These are phyloP conservation scores for Tympanoctomys barrerae DNA, from an alignment of 2,797 vertebrate species.

Conservation along the genomic window DNA sequence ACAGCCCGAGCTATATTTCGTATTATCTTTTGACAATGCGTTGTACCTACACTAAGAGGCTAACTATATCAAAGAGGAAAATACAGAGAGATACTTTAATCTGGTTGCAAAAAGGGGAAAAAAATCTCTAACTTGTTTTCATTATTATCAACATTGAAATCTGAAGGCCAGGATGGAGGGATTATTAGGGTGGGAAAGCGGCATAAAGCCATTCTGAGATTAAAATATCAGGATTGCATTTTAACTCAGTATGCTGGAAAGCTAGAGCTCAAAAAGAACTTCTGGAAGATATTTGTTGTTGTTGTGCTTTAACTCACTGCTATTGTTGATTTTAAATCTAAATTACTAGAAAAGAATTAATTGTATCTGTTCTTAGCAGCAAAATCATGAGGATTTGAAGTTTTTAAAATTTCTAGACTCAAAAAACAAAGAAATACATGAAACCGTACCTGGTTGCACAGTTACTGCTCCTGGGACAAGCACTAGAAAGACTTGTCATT, in stretches of 20 bases:
- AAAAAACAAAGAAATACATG: not conserved
- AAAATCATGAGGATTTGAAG: conserved; percentile 16
- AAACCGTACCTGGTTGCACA: not conserved
- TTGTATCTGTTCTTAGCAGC: not conserved
- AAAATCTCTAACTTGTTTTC: not conserved
- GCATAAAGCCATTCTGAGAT: not conserved
- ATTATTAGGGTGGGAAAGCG: not conserved
- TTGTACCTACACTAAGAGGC: not conserved
- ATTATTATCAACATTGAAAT: conserved; percentile 4
- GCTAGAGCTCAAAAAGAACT: not conserved
- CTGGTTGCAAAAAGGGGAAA: not conserved
- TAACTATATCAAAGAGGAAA: not conserved
- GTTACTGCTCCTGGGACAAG: not conserved
- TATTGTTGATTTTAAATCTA: not conserved
- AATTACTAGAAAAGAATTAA: not conserved
- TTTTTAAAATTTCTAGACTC: conserved; percentile 22
- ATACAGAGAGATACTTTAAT: not conserved
- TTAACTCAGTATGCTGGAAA: not conserved
- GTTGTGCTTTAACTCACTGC: not conserved
- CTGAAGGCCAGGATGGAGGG: not conserved
- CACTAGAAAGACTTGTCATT: not conserved
- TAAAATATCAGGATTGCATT: not conserved
- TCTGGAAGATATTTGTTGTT: not conserved
- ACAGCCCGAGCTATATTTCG: not conserved
- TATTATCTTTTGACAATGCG: conserved; percentile 21